phyloP scores from a whole-genome alignment of 2,888 invertebrate species.

The Eupeodes luniger region DNA sequence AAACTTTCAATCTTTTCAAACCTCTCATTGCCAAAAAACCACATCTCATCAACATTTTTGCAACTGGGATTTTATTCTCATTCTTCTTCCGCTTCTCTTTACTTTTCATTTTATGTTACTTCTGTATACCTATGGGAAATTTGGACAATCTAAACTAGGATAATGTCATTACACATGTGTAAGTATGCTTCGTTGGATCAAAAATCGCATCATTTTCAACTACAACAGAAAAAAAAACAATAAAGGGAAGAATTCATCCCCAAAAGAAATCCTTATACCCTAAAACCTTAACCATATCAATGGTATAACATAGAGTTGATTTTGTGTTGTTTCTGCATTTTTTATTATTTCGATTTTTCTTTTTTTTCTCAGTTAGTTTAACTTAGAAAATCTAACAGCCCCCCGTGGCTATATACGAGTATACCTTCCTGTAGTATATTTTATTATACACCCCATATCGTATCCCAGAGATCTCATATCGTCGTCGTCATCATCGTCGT shows the following conservation, averaged over 20 bases:
- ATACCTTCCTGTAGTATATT: background rate
- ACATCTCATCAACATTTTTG: conserved; percentile 1
- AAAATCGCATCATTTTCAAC: conserved; percentile 62
- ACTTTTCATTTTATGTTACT: background rate
- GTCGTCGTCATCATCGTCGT: background rate
- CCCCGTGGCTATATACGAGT: conserved; percentile 31
- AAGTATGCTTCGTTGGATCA: conserved; percentile 66
- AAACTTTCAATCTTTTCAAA: no score
- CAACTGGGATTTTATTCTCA: background rate
- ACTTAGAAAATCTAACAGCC: conserved; percentile 51
- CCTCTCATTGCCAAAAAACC: no score
- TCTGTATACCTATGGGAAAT: background rate
- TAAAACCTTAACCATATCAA: background rate
- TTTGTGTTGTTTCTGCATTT: conserved; percentile 71
- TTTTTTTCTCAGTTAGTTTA: conserved; percentile 68
- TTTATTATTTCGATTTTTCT: conserved; percentile 17
- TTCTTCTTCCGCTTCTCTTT: background rate
- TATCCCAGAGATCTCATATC: background rate
- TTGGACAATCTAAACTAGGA: conserved; percentile 61
- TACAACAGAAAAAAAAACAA: background rate
- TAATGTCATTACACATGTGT: conserved; percentile 72
- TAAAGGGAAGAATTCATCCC: background rate
- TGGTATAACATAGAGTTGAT: conserved; percentile 43
- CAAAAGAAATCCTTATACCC: background rate
- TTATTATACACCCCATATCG: background rate